Evolutionary conservation across 2,797 vertebrate genomes (phyloP).

Genomic region (Euphonia xanthogaster): DNA sequence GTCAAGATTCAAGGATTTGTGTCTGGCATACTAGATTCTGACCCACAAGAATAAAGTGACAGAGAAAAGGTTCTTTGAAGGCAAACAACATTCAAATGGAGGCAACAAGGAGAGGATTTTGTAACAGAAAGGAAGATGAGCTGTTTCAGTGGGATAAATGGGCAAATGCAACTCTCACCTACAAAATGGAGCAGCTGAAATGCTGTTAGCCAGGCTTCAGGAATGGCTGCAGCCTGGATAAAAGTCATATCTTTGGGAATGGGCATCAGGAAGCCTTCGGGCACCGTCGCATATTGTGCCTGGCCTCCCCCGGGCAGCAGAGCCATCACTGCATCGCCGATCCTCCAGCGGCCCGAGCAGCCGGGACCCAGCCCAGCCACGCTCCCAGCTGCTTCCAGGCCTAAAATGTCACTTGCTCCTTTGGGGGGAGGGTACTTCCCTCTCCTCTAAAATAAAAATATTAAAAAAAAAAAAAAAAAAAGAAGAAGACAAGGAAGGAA

Average conservation of each 20-base stretch:
- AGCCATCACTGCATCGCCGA: slow-evolving; percentile 81
- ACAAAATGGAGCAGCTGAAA: slow-evolving; percentile 85
- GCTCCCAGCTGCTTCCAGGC: slow-evolving; percentile 82
- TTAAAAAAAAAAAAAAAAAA: not conserved
- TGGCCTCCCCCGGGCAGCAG: slow-evolving; percentile 85
- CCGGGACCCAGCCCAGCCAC: slow-evolving; percentile 76
- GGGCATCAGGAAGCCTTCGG: slow-evolving; percentile 81
- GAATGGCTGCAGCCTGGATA: slow-evolving; percentile 82
- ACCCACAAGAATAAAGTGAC: not conserved
- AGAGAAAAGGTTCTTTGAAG: not conserved
- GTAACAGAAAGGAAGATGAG: not conserved
- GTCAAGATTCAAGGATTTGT: not conserved
- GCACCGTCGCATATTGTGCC: slow-evolving; percentile 82
- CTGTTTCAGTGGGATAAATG: not conserved
- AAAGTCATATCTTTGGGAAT: slow-evolving; percentile 76
- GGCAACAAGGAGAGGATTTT: not conserved
- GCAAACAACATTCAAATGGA: not conserved
- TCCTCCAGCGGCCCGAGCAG: slow-evolving; percentile 72
- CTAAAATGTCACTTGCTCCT: slow-evolving; percentile 84
- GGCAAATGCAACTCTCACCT: slow-evolving; percentile 67
- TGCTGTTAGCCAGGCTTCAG: slow-evolving; percentile 87
- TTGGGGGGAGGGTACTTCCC: slow-evolving; percentile 80
- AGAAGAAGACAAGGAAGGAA: not conserved
- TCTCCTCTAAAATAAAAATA: slow-evolving; percentile 71
- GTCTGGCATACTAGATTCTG: not conserved